Evolutionary conservation across 1,140 invertebrate genomes (phyloP).

Genomic region (Mercenaria mercenaria): DNA sequence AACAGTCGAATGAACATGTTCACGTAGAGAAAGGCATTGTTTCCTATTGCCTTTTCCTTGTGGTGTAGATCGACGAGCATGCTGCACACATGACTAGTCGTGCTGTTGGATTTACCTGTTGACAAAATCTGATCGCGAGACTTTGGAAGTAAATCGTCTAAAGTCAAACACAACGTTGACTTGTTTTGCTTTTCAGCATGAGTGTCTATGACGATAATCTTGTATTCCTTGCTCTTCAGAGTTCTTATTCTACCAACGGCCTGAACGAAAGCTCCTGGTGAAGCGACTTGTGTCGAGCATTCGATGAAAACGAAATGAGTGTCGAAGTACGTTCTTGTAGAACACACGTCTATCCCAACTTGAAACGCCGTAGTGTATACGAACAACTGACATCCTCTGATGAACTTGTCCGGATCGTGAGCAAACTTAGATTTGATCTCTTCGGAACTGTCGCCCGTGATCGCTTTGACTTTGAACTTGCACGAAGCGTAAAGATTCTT

Average conservation of each 20-base stretch:
- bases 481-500: not conserved
- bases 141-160: not conserved
- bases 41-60: not conserved
- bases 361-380: slow-evolving; percentile 24
- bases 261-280: slow-evolving; percentile 22
- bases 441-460: slow-evolving; percentile 1
- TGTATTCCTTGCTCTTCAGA: not conserved
- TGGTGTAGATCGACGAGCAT: not conserved
- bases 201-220: not conserved
- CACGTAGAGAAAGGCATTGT: not conserved
- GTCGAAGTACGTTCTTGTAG: not conserved
- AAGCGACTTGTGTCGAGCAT: not conserved
- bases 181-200: not conserved
- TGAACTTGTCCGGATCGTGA: not conserved
- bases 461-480: not conserved
- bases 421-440: not conserved
- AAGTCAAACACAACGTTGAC: not conserved
- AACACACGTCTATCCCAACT: slow-evolving; percentile 24
- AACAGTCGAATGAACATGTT: not conserved
- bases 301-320: slow-evolving; percentile 20
- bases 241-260: not conserved
- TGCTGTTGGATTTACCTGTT: not conserved
- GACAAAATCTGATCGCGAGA: not conserved
- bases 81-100: not conserved
- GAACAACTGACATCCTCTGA: not conserved